Evolutionary conservation across 2,888 invertebrate species (phyloP), one percentile per base, ranked within the genome.

Genomic region (Callosobruchus maculatus): DNA sequence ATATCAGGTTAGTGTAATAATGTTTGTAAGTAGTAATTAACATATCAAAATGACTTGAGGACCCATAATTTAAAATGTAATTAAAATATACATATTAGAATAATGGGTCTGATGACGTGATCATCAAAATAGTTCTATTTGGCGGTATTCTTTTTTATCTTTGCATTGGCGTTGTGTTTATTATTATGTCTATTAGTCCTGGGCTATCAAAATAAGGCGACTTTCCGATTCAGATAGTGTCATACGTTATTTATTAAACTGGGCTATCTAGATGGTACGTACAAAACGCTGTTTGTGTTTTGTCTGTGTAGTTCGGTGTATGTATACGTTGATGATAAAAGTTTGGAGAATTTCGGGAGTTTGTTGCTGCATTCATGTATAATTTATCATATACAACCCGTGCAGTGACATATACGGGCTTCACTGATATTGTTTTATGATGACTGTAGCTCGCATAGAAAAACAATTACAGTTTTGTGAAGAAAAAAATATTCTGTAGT

Each of bases 181-280:
- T n/a, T n/a, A n/a, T n/a, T n/a, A n/a, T n/a, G n/a, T n/a, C 26
- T 49, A 49, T 49, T 49, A 13, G 1, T 18, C 49, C 49, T 49
- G 49, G 5, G 13, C 49, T 49, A 49, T 49, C 5, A 49, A 18
- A 74, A 73, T 72, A 73, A 70, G 74, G 73, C 75, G 77, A 77
- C 76, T 75, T 71, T 69, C 68, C 72, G 77, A 77, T 78, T 71
- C 70, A 76, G 79, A 79, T 79, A 79, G 71, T 73, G 79, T 79
- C 79, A 73, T 30, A 74, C 66, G 70, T 76, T 73, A 76, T 77
- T 71, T 72, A 74, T 72, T 67, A 67, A 67, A 71, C 68, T 20
- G 26, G 70, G 70, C 49, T 49, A 49, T 49, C 49, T 49, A 49
- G 49, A 49, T 49, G 49, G 49, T 49, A 49, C 49, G 49, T 49